Conservation (phyloP, 2,888 invertebrate species). For the Amiota mariae region DNA sequence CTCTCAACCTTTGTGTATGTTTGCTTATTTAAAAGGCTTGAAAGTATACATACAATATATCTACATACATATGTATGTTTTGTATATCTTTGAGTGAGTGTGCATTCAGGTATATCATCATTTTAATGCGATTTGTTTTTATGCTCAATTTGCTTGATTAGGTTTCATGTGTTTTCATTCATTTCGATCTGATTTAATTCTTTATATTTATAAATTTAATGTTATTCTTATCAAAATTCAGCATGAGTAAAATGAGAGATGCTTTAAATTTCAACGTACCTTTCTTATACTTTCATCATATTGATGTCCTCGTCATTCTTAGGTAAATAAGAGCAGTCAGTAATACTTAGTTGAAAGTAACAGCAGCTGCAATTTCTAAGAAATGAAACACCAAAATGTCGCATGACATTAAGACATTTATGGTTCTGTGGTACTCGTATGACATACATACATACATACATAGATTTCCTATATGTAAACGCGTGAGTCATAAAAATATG, state of each 20-base stretch:
- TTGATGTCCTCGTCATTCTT: no score
- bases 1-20: background rate
- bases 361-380: slow-evolving; percentile 31
- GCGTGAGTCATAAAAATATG: background rate
- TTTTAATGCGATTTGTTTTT: slow-evolving; percentile 66
- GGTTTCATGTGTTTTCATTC: slow-evolving; percentile 55
- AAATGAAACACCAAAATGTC: slow-evolving; percentile 44
- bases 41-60: no score
- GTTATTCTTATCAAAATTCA: slow-evolving; percentile 33
- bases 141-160: slow-evolving; percentile 67
- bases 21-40: slow-evolving; percentile 11
- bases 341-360: slow-evolving; percentile 17
- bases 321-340: slow-evolving; percentile 40
- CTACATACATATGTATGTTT: background rate
- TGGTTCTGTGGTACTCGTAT: slow-evolving; percentile 23
- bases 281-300: no score
- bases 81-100: slow-evolving; percentile 14
- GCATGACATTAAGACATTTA: slow-evolving; percentile 63
- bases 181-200: slow-evolving; percentile 48
- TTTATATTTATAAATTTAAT: background rate
- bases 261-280: background rate
- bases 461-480: slow-evolving; percentile 43
- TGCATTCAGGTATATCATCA: slow-evolving; percentile 27
- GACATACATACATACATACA: slow-evolving; percentile 59
- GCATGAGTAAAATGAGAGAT: slow-evolving; percentile 43